Percentiles rank a stretch among this genome's conserved stretches.
Conservation (phyloP, 2,113 vertebrate species). For the Meleagris gallopavo region DNA sequence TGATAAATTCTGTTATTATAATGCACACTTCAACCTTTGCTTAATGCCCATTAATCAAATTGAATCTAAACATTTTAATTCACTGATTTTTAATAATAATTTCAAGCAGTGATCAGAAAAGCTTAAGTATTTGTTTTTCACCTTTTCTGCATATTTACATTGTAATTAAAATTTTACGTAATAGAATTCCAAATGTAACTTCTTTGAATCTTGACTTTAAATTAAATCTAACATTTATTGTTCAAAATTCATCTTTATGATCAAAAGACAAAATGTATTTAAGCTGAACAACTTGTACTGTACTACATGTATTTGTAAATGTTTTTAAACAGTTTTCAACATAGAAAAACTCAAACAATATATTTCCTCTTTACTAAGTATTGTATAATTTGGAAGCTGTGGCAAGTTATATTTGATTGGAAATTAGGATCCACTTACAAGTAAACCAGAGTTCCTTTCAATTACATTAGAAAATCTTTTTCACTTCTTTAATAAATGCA, state of each 20-base stretch:
- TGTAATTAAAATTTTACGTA: not conserved
- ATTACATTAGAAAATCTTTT: not conserved
- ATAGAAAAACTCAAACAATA: not conserved
- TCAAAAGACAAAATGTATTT: not conserved
- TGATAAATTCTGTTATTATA: not conserved
- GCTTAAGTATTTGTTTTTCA: not conserved
- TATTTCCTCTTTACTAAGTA: not conserved
- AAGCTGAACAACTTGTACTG: not conserved
- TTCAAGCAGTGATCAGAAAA: not conserved
- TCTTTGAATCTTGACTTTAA: not conserved
- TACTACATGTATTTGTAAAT: not conserved
- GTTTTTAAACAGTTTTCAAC: not conserved
- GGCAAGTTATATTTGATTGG: not conserved
- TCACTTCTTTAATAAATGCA: conserved; percentile 21
- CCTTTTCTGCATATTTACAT: not conserved
- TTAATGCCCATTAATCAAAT: not conserved
- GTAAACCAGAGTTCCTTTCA: not conserved
- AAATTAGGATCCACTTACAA: not conserved
- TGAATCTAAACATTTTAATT: not conserved
- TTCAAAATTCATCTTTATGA: not conserved
- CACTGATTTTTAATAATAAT: not conserved
- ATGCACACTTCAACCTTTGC: not conserved
- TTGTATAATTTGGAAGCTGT: not conserved
- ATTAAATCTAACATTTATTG: not conserved
- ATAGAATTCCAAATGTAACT: not conserved